Conservation (phyloP, 2,113 vertebrate genomes). For the Bothrops jararaca region DNA sequence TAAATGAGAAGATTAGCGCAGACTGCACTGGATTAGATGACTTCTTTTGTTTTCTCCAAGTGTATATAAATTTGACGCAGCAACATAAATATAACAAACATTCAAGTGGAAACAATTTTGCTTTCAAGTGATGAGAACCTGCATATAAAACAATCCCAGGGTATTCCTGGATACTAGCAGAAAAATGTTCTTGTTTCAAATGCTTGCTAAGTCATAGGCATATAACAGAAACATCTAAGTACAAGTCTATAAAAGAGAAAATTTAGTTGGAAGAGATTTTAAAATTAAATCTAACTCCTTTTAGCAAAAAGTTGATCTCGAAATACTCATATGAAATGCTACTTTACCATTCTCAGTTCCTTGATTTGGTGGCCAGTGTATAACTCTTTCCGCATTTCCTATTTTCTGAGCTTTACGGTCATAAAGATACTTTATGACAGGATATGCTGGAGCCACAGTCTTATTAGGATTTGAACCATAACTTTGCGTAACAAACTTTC, state of each 20-base stretch:
- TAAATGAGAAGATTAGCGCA: not conserved
- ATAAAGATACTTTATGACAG: not conserved
- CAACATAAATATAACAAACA: not conserved
- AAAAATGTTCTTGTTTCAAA: not conserved
- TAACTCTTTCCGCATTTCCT: not conserved
- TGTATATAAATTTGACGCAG: not conserved
- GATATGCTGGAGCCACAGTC: not conserved
- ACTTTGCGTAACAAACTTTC: not conserved
- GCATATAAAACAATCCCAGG: not conserved
- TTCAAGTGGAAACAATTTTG: not conserved
- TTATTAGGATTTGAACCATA: not conserved
- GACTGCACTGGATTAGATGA: not conserved
- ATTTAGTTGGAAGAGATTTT: not conserved
- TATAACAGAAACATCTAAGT: not conserved
- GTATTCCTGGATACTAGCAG: not conserved
- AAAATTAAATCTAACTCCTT: not conserved
- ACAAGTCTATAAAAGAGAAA: not conserved
- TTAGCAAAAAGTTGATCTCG: not conserved
- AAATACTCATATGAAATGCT: not conserved
- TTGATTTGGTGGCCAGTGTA: not conserved
- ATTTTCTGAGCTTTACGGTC: not conserved
- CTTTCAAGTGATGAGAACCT: not conserved
- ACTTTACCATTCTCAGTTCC: not conserved
- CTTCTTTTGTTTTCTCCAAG: not conserved
- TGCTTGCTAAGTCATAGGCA: not conserved